A percentile compares a stretch with the other conserved stretches of the same genome.
Evolutionary conservation across 2,888 invertebrate species (phyloP).

Genomic region (Tetramorium bicarinatum): DNA sequence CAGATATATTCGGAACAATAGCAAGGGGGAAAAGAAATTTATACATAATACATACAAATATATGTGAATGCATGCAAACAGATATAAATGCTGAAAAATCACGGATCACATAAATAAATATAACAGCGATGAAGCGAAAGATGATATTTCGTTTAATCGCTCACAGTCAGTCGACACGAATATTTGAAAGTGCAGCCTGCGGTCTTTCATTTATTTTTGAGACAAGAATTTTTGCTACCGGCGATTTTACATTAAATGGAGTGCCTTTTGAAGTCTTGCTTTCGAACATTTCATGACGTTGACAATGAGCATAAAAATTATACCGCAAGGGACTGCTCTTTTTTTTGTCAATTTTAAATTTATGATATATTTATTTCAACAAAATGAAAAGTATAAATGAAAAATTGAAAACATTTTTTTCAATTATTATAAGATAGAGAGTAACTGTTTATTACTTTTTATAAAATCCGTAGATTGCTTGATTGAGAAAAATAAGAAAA

Average conservation of each 20-base stretch:
- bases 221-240: constrained; percentile 10
- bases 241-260: constrained; percentile 25
- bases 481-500: neutral
- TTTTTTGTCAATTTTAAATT: neutral
- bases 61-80: neutral
- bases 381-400: neutral
- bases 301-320: constrained; percentile 26
- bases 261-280: constrained; percentile 42
- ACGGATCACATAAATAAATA: neutral
- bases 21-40: neutral
- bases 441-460: neutral
- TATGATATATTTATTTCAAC: neutral
- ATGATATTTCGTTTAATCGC: constrained; percentile 31
- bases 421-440: neutral
- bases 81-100: neutral
- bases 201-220: constrained; percentile 36
- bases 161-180: constrained; percentile 18
- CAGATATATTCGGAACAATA: neutral
- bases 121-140: neutral
- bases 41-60: neutral
- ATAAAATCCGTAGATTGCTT: neutral
- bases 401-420: neutral
- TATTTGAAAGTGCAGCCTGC: constrained; percentile 28
- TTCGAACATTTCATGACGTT: constrained; percentile 1
- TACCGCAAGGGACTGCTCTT: no score